Base-by-base conservation (phyloP, 2,113 vertebrate genomes). In the Chascanopsetta lugubris region DNA sequence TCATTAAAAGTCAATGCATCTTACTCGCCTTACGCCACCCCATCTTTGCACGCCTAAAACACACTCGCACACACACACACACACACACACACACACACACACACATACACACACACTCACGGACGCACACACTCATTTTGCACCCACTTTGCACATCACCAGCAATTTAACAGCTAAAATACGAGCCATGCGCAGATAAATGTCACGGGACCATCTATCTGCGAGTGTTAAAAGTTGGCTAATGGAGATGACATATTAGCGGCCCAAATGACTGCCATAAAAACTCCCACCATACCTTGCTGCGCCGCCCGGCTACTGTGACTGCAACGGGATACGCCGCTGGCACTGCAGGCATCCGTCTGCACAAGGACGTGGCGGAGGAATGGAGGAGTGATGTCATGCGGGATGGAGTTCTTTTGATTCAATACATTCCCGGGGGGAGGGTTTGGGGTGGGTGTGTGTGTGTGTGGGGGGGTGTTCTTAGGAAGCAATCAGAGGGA, bases 181-280 rank as follows among this genome's bases (percentile, higher is more conserved):
- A 90, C 70, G 81, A 84, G 74, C 73, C 34, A 20, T 68, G 82
- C 27, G 11, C 77, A 83, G 86, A 88, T 87, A 90, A 91, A 91
- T 88, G 88, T 91, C 89, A 90, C 64, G 25, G 76, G 63, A 76
- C 82, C 83, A 88, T 90, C 84, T 84, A 89, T 91, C 86, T 86
- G 72, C 11, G 62, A 76, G 82, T 79, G 83, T 88, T 89, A 88
- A 88, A 90, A 84, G 79, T 85, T 79, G 22, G 70, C 86, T 90
- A 89, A 90, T 90, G 87, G 90, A 87, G 83, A 82, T 89, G 88
- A 88, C 87, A 91, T 91, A 89, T 89, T 86, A 88, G 79, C 70
- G 3, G 80, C 79, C 80, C 82, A 90, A 89, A 89, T 90, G 86
- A 87, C 86, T 78, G 85, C 80, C 73, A 87, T 90, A 89, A 90